Evolutionary conservation across 2,113 vertebrate genomes (phyloP).

Genomic region (Nothoprocta pentlandii): DNA sequence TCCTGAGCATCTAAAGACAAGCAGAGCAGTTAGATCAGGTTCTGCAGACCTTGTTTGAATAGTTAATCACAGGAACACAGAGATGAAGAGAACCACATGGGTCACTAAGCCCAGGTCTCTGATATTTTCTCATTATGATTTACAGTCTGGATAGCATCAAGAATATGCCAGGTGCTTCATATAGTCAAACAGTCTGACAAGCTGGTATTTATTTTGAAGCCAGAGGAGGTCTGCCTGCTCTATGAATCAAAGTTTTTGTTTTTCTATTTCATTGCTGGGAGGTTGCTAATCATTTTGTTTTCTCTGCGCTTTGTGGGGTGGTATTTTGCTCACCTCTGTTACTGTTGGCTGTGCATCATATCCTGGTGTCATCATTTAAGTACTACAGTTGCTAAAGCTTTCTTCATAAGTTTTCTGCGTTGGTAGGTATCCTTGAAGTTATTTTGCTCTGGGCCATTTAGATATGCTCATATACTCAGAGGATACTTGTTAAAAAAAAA

Average conservation of each 20-base stretch:
- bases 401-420: not conserved
- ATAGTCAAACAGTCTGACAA: conserved; percentile 38
- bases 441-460: not conserved
- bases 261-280: conserved; percentile 14
- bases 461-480: fast-evolving
- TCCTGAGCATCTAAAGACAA: conserved; percentile 55
- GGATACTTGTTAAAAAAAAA: not conserved
- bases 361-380: not conserved
- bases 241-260: conserved; percentile 17
- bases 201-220: conserved; percentile 54
- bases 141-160: conserved; percentile 57
- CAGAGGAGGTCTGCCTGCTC: not conserved
- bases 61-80: conserved; percentile 62
- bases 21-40: conserved; percentile 30
- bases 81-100: conserved; percentile 65
- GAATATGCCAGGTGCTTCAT: conserved; percentile 37
- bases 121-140: conserved; percentile 62
- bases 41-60: conserved; percentile 50
- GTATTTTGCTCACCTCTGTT: not conserved
- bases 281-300: conserved; percentile 1
- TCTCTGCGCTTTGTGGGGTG: not conserved
- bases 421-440: not conserved
- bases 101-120: conserved; percentile 37
- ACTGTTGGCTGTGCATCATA: not conserved
- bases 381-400: not conserved